Conservation (phyloP, 2,797 vertebrate genomes). For the Channallabes apus region DNA sequence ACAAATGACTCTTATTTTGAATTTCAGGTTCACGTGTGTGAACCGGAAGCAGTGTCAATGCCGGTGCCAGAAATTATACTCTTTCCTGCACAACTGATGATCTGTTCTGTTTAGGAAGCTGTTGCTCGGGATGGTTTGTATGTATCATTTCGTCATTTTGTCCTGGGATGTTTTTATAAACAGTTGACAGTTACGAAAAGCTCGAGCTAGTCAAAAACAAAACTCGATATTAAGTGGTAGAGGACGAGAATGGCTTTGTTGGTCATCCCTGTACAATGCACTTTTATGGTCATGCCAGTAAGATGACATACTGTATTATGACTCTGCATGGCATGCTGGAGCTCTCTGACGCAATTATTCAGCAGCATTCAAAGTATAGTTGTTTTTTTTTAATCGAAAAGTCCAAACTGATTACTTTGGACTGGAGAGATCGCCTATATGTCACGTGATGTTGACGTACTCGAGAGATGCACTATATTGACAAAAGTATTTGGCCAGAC, state of each 20-base stretch:
- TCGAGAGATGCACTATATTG: too few relatives aligned
- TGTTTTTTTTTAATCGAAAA: too few relatives aligned
- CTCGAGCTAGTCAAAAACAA: too few relatives aligned
- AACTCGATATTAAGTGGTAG: not conserved
- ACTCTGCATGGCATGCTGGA: not conserved
- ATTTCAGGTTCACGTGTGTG: not conserved
- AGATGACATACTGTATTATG: not conserved
- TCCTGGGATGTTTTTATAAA: not conserved
- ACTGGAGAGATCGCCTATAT: not conserved
- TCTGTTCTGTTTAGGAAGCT: not conserved
- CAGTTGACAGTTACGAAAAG: not conserved
- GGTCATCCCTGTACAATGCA: not conserved
- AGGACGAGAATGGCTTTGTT: not conserved
- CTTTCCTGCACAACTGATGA: not conserved
- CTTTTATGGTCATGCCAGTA: not conserved
- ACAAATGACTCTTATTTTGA: constrained; percentile 21
- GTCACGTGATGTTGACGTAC: too few relatives aligned
- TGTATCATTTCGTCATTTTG: not conserved
- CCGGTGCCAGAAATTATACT: not conserved
- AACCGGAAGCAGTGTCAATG: not conserved
- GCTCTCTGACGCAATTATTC: not conserved
- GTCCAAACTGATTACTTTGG: not conserved
- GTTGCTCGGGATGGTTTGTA: constrained; percentile 14
- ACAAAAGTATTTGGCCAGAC: too few relatives aligned
- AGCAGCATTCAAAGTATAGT: not conserved